Evolutionary conservation across 53 echinoderm and acorn worm genomes (phyloP), one percentile per base, ranked within the genome.

Genomic region (Luidia sarsii): DNA sequence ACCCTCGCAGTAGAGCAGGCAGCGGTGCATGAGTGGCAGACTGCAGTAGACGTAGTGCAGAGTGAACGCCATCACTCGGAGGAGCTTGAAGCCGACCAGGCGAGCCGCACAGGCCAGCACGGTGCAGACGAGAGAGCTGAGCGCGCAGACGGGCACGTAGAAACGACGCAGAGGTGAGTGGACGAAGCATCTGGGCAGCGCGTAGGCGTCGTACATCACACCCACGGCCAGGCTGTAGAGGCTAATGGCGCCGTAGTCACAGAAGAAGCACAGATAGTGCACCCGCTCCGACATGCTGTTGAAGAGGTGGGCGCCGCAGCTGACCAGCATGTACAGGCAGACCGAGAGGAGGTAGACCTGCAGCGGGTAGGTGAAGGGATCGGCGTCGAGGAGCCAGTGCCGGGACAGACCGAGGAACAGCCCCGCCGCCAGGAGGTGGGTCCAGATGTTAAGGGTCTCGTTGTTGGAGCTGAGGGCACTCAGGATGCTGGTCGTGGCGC

Each of bases 361-460:
- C 37, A 96, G 63, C 45, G 97, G 93, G 81, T 89, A 93, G 19
- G 87, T 88, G 87, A 86, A 96, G 1, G 86, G 86, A 50, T 96
- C 97, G 10, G 52, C 52, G 61, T 72, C 54, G 64, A 57, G 71
- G 24, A 88, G 37, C 39, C 55, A 38, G 19, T 57, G 68, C 55
- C 57, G 62, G 33, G 63, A 81, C 36, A 82, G 56, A 92, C 95
- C 92, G 2, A 67, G 39, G 66, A 91, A 95, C 70, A 70, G 79
- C 34, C 81, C 20, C 38, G 75, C 84, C 16, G 90, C 67, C 22
- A 87, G 24, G 75, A 95, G 92, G 82, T 95, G 95, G 15, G 95
- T 95, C 95, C 95, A 92, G 64, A 95, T 90, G 65, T 95, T 92
- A 50, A 95, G 51, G 50, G 95, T 95, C 79, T 95, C 95, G 64